Percentiles rank a stretch among this genome's conserved stretches.
phyloP scores from a whole-genome alignment of 2,797 vertebrate genomes.

The Mormyrus proboscirostris region DNA sequence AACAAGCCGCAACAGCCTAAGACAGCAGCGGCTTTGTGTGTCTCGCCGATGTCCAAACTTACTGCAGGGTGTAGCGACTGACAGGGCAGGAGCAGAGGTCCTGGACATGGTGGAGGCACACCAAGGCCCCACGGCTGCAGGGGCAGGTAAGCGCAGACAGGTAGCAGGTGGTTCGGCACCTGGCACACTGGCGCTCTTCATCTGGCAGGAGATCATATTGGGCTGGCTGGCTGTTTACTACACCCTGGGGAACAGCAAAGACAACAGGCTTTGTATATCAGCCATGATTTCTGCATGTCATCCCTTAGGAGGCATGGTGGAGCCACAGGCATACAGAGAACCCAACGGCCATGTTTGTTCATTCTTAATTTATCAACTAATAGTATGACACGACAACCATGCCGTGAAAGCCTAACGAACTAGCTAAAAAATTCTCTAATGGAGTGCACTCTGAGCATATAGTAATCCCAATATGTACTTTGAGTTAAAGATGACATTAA shows the following conservation, averaged over 20 bases:
- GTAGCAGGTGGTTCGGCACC: slow-evolving; percentile 95
- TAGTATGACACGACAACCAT: not conserved
- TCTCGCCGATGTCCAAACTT: slow-evolving; percentile 45
- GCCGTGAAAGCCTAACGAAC: not conserved
- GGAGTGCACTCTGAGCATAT: not conserved
- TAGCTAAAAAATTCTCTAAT: not conserved
- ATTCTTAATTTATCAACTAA: not conserved
- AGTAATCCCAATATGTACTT: not conserved
- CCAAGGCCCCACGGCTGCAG: slow-evolving; percentile 75
- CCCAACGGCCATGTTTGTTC: not conserved
- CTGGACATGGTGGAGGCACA: slow-evolving; percentile 80
- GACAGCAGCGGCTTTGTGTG: not conserved
- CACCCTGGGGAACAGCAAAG: slow-evolving; percentile 63
- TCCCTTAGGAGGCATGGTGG: not conserved
- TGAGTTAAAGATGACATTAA: not conserved
- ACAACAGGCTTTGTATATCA: not conserved
- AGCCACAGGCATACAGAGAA: not conserved
- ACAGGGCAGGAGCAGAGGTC: slow-evolving; percentile 78
- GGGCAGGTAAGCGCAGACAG: slow-evolving; percentile 88
- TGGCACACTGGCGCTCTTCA: slow-evolving; percentile 85
- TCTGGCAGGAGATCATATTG: slow-evolving; percentile 85
- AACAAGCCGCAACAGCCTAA: not conserved
- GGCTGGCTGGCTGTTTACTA: slow-evolving; percentile 71
- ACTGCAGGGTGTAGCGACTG: slow-evolving; percentile 77
- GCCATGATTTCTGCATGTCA: not conserved